phyloP scores from a whole-genome alignment of 2,888 invertebrate species.

The Arenicola marina region DNA sequence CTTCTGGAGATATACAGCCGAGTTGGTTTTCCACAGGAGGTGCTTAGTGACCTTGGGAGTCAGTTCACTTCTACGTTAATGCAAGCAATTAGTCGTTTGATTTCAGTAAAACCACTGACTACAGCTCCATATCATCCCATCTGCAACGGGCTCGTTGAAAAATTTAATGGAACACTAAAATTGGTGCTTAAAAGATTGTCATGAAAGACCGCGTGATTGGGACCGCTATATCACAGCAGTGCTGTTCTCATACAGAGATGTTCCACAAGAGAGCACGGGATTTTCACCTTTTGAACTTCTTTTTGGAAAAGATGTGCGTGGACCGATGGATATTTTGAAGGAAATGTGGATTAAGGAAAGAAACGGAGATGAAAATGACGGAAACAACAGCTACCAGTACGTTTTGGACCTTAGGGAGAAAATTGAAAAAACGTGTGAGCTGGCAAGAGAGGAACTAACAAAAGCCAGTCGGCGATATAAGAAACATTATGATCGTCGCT shows the following conservation, averaged over 20 bases:
- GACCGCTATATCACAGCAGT: constrained; percentile 29
- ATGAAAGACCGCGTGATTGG: constrained; percentile 31
- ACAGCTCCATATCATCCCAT: too few species aligned
- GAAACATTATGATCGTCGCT: not conserved
- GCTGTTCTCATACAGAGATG: constrained; percentile 34
- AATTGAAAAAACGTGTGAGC: not conserved
- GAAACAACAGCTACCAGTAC: not conserved
- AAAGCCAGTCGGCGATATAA: not conserved
- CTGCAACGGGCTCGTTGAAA: too few species aligned
- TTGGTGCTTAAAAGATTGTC: too few species aligned
- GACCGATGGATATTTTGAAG: constrained; percentile 31
- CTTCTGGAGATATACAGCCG: too few species aligned
- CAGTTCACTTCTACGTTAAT: too few species aligned
- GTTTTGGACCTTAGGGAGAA: not conserved
- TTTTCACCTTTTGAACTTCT: constrained; percentile 33
- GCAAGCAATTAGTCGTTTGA: too few species aligned
- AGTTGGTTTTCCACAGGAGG: too few species aligned
- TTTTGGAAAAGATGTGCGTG: constrained; percentile 32
- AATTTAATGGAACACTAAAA: too few species aligned
- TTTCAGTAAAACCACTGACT: too few species aligned
- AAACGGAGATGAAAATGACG: not conserved
- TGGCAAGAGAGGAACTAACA: not conserved
- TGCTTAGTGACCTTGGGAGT: too few species aligned
- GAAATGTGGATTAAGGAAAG: constrained; percentile 25
- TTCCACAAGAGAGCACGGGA: constrained; percentile 25